A percentile compares a stretch with the other conserved stretches of the same genome.
phyloP scores from a whole-genome alignment of 2,888 invertebrate genomes.

The Poecilobothrus nobilitatus region DNA sequence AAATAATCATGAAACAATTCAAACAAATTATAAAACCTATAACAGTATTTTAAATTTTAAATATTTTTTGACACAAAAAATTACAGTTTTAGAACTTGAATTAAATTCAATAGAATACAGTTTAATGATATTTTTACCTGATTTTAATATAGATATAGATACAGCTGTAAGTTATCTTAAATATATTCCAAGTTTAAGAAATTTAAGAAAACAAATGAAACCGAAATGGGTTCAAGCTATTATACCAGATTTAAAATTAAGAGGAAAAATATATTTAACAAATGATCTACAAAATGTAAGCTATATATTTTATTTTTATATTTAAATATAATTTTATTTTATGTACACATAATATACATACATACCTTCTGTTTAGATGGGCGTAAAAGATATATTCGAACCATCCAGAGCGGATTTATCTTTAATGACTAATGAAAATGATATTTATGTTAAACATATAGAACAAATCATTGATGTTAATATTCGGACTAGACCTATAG shows the following conservation, averaged over 20 bases:
- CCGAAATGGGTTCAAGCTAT: slow-evolving; percentile 65
- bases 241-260: slow-evolving; percentile 71
- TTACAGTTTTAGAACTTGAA: slow-evolving; percentile 66
- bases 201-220: slow-evolving; percentile 58
- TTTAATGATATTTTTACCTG: slow-evolving; percentile 63
- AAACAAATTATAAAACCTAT: slow-evolving; percentile 64
- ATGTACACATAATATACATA: slow-evolving; percentile 3
- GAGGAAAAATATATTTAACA: slow-evolving; percentile 71
- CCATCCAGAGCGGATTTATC: slow-evolving; percentile 69
- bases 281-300: slow-evolving; percentile 71
- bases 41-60: slow-evolving; percentile 68
- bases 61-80: slow-evolving; percentile 61
- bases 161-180: slow-evolving; percentile 57
- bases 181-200: slow-evolving; percentile 52
- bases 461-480: slow-evolving; percentile 77
- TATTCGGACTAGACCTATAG: slow-evolving; percentile 61
- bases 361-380: slow-evolving; percentile 60
- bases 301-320: slow-evolving; percentile 12
- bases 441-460: slow-evolving; percentile 71
- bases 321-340: slow-evolving; percentile 9
- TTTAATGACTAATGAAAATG: slow-evolving; percentile 67
- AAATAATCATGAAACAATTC: slow-evolving; percentile 44
- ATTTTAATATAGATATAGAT: slow-evolving; percentile 55
- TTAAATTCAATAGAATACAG: slow-evolving; percentile 73
- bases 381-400: slow-evolving; percentile 70